Percentiles rank a stretch among this genome's conserved stretches.
phyloP scores from a whole-genome alignment of 2,888 invertebrate genomes.

The Parasteatoda lunata region DNA sequence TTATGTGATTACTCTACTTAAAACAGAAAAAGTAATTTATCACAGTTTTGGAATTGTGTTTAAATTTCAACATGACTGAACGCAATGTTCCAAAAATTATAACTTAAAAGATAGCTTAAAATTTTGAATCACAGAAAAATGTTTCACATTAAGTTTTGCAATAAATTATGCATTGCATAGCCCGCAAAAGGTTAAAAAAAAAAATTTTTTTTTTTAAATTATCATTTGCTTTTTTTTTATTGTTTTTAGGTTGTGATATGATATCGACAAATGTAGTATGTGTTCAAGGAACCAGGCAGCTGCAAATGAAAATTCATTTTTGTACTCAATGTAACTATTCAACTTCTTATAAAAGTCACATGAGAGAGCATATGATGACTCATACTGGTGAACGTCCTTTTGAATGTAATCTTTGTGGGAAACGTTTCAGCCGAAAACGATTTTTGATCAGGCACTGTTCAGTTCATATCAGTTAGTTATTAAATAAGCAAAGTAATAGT shows the following conservation, averaged over 20 bases:
- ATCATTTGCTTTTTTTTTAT: not conserved
- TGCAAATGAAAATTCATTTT: not conserved
- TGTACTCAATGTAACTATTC: not conserved
- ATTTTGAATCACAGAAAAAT: no score
- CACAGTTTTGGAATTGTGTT: no score
- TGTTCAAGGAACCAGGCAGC: not conserved
- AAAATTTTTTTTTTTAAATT: not conserved
- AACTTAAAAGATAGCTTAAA: no score
- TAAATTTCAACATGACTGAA: no score
- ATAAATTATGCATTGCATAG: not conserved
- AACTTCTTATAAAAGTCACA: not conserved
- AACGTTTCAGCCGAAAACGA: not conserved
- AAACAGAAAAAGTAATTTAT: no score
- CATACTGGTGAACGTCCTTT: conserved; percentile 6
- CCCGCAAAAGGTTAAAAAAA: not conserved
- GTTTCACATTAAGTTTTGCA: not conserved
- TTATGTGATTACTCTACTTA: no score
- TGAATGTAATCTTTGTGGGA: conserved; percentile 1
- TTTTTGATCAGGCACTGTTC: no score
- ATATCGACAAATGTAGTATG: no score
- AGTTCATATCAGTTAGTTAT: no score
- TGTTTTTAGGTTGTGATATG: not conserved
- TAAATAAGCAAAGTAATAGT: no score
- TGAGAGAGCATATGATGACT: not conserved
- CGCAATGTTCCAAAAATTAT: no score